A percentile compares a stretch with the other conserved stretches of the same genome.
phyloP scores from a whole-genome alignment of 2,113 vertebrate genomes.

The Mionectes macconnelli region DNA sequence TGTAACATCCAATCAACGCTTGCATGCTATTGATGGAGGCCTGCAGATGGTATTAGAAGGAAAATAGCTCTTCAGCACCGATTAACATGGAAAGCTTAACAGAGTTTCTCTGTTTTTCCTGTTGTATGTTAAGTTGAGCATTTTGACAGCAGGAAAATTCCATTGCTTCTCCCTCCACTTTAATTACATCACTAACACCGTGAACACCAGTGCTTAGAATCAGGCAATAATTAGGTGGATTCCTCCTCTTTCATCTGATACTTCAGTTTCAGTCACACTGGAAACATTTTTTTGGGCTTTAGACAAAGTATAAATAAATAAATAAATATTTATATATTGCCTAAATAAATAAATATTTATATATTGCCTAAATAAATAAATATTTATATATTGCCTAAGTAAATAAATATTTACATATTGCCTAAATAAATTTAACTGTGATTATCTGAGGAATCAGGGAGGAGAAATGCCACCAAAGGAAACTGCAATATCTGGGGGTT shows the following conservation, averaged over 20 bases:
- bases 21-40: not conserved
- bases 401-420: no score
- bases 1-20: conserved; percentile 1
- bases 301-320: not conserved
- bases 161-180: not conserved
- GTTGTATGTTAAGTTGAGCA: not conserved
- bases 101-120: not conserved
- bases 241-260: not conserved
- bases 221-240: not conserved
- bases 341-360: not conserved
- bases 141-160: not conserved
- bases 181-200: not conserved
- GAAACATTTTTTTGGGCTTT: no score
- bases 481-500: accelerated
- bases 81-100: not conserved
- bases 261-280: not conserved
- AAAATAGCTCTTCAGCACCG: not conserved
- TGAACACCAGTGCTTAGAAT: not conserved
- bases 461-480: not conserved
- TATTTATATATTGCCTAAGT: not conserved
- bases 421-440: not conserved
- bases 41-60: not conserved
- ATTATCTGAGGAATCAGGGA: not conserved
- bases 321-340: not conserved
- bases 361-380: not conserved